A percentile compares a stretch with the other conserved stretches of the same genome.
Conservation (phyloP, 2,888 invertebrate genomes). For the Cheilosia vulpina region DNA sequence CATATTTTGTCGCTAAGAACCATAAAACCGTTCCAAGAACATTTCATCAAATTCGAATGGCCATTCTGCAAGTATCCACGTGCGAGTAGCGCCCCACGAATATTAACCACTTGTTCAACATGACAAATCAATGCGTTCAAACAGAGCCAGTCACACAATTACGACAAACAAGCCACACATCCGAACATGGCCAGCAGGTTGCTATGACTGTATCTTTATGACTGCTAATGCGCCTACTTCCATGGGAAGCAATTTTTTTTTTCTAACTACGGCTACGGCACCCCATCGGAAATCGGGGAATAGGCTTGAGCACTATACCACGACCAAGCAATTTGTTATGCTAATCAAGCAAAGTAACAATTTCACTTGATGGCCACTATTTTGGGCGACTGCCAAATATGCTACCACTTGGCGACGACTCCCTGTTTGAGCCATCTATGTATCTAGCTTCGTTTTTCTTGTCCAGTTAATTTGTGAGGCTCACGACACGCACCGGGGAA, state of each 20-base stretch:
- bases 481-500: slow-evolving; percentile 36
- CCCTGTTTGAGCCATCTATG: slow-evolving; percentile 14
- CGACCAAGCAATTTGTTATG: slow-evolving; percentile 49
- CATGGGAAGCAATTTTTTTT: slow-evolving; percentile 26
- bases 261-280: neutral
- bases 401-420: slow-evolving; percentile 4
- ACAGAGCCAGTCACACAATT: slow-evolving; percentile 20
- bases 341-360: slow-evolving; percentile 51
- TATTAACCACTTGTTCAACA: slow-evolving; percentile 63
- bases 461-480: slow-evolving; percentile 25
- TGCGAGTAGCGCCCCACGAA: slow-evolving; percentile 48
- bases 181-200: slow-evolving; percentile 53
- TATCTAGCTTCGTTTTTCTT: slow-evolving; percentile 12
- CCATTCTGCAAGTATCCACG: slow-evolving; percentile 12
- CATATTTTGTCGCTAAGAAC: neutral
- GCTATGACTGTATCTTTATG: slow-evolving; percentile 9
- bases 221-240: slow-evolving; percentile 12
- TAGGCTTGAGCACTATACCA: neutral
- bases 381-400: slow-evolving; percentile 57
- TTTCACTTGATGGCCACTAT: slow-evolving; percentile 43
- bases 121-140: slow-evolving; percentile 45
- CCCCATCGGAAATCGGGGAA: slow-evolving; percentile 2
- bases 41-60: neutral
- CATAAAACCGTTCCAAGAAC: slow-evolving; percentile 31
- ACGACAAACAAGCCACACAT: slow-evolving; percentile 24